Conservation (phyloP, 2,888 invertebrate species). For the Coremacera marginata region DNA sequence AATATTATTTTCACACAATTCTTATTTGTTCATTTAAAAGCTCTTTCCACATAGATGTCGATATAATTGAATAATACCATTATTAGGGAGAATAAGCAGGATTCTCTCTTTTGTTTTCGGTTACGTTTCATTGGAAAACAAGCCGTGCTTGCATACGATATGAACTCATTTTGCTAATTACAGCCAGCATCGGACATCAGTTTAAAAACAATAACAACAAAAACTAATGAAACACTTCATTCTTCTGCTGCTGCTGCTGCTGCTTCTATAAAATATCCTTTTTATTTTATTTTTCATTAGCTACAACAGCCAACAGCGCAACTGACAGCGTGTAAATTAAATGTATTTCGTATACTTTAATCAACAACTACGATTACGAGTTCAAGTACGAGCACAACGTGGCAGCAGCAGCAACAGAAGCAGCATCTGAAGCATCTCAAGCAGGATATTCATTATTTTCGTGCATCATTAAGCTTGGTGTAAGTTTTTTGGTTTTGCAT, state of each 20-base stretch:
- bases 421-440: constrained; percentile 10
- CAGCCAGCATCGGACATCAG: too few relatives aligned
- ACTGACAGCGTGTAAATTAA: constrained; percentile 20
- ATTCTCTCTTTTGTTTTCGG: too few relatives aligned
- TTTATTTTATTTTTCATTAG: background rate
- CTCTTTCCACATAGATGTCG: too few relatives aligned
- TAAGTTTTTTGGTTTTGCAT: constrained; percentile 45
- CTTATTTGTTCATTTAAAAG: too few relatives aligned
- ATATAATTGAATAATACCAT: too few relatives aligned
- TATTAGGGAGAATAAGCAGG: too few relatives aligned
- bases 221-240: background rate
- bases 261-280: background rate
- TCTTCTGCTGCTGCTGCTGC: background rate
- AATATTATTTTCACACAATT: too few relatives aligned
- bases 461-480: constrained; percentile 52
- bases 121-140: too few relatives aligned
- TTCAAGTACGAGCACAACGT: background rate
- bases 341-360: constrained; percentile 27
- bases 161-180: too few relatives aligned
- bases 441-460: constrained; percentile 52
- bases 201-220: too few relatives aligned
- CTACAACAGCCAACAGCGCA: background rate
- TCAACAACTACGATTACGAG: constrained; percentile 16
- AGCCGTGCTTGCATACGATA: too few relatives aligned
- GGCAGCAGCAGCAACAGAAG: background rate